Evolutionary conservation across 2,888 invertebrate species (phyloP).

Genomic region (Drosophila paramelanica): DNA sequence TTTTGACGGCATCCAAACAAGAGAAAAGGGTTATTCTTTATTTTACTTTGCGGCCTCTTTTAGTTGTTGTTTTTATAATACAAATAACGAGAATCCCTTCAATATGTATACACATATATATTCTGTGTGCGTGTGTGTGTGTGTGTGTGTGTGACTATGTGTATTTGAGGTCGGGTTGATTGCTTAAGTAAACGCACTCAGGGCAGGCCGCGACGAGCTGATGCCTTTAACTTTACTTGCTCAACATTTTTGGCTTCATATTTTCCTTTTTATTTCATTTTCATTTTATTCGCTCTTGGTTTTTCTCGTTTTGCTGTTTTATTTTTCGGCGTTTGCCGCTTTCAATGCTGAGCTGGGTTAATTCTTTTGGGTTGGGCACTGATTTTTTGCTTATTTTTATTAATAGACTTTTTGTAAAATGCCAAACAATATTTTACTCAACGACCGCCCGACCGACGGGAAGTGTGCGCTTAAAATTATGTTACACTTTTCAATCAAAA

Average conservation of each 20-base stretch:
- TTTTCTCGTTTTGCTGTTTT: constrained; percentile 37
- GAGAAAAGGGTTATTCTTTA: constrained; percentile 56
- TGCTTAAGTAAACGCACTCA: constrained; percentile 80
- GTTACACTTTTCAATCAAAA: constrained; percentile 66
- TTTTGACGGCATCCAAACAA: constrained; percentile 64
- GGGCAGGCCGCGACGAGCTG: constrained; percentile 64
- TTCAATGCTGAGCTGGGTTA: constrained; percentile 62
- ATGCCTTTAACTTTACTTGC: constrained; percentile 72
- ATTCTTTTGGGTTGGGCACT: constrained; percentile 63
- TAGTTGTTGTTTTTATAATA: constrained; percentile 78
- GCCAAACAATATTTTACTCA: constrained; percentile 64
- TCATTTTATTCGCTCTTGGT: constrained; percentile 23
- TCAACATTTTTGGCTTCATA: constrained; percentile 62
- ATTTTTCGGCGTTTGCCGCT: constrained; percentile 44
- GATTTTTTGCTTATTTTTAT: constrained; percentile 75
- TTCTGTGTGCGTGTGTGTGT: constrained; percentile 22
- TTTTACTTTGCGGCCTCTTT: constrained; percentile 76
- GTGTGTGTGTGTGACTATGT: constrained; percentile 41
- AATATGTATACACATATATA: constrained; percentile 37
- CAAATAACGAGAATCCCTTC: constrained; percentile 69
- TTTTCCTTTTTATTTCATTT: constrained; percentile 38
- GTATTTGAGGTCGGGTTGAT: constrained; percentile 78
- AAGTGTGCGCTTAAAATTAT: constrained; percentile 71
- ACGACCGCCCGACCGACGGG: constrained; percentile 44
- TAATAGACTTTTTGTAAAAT: constrained; percentile 74